Percentiles rank a stretch among this genome's conserved stretches.
Evolutionary conservation across 1,140 invertebrate species (phyloP).

Genomic region (Drosophila auraria): DNA sequence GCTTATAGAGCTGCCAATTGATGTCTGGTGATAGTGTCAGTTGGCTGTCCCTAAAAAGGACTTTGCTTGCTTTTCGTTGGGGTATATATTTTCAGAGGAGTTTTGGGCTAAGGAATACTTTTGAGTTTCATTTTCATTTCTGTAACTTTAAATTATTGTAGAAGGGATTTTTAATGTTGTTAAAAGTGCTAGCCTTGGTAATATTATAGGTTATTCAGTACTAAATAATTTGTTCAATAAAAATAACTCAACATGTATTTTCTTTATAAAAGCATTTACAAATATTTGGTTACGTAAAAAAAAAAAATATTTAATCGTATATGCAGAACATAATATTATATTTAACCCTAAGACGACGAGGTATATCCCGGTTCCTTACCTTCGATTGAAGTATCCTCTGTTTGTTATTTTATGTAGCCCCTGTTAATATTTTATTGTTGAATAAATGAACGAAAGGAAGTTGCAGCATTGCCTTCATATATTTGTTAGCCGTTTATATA

Average conservation of each 20-base stretch:
- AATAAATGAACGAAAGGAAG: slow-evolving; percentile 71
- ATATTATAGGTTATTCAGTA: too few relatives aligned
- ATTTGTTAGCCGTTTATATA: slow-evolving; percentile 23
- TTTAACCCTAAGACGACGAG: neutral
- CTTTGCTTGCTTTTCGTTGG: neutral
- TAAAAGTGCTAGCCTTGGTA: too few relatives aligned
- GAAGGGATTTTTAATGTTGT: neutral
- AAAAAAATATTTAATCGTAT: too few relatives aligned
- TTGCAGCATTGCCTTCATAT: slow-evolving; percentile 61
- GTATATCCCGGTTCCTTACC: slow-evolving; percentile 20
- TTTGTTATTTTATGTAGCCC: slow-evolving; percentile 68
- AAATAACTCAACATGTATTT: too few relatives aligned
- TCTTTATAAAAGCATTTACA: too few relatives aligned
- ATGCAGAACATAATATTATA: too few relatives aligned
- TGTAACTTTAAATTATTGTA: neutral
- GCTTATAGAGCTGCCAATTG: slow-evolving; percentile 53
- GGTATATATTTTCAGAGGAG: too few relatives aligned
- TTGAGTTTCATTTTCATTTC: neutral
- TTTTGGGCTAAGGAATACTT: fast-evolving
- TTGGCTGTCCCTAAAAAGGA: slow-evolving; percentile 27
- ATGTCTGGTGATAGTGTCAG: slow-evolving; percentile 22
- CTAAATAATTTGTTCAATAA: too few relatives aligned
- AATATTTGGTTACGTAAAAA: too few relatives aligned
- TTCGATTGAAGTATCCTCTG: slow-evolving; percentile 1
- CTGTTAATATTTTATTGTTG: slow-evolving; percentile 81